Evolutionary conservation across 2,113 vertebrate genomes (phyloP), one percentile per base, ranked within the genome.

Genomic region (Leptodactylus fuscus): DNA sequence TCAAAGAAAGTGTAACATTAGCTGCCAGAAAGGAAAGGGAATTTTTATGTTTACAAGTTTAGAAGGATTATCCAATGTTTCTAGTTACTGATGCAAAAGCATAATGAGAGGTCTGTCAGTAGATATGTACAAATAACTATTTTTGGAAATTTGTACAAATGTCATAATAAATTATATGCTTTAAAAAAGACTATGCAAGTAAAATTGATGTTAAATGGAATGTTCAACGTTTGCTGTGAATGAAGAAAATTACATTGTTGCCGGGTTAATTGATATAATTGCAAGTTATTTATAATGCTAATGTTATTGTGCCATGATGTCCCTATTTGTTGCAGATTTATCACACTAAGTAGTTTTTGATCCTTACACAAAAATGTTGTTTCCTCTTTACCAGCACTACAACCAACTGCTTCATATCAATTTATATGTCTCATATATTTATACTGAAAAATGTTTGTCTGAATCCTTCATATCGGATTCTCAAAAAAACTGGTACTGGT

Each of bases 1-100:
- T 80, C 77, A 80, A 62, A 79, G 44, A 79, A 20, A 41, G n/a
- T 79, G 34, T 60, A 80, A 44, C 53, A 44, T 62, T 32, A 76
- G 48, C 74, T 76, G 74, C 27, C 48, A 34, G 46, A 80, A 60
- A 80, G 77, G 62, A 81, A 89, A 83, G 69, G 20, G 55, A 49
- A 81, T 85, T 81, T 51, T 71, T 83, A 27, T 34, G 88, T 13
- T 5, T 3, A 0, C 60, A 20, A 60, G 7, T 41, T 62, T 62
- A 41, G n/a, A 13, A 44, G 27, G 13, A 24, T 13, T 76, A 32
- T 32, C 27, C 48, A 22, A 34, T 13, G 34, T 20, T 76, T 32
- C 27, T 22, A 38, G 15, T 69, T 69, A 69, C 34, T 36, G 32
- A 38, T 69, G 32, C 65, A 69, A 69, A 49, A 32, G 51, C 46